Base-by-base conservation (phyloP, 1,140 invertebrate genomes). In the Agrypnia vestita region DNA sequence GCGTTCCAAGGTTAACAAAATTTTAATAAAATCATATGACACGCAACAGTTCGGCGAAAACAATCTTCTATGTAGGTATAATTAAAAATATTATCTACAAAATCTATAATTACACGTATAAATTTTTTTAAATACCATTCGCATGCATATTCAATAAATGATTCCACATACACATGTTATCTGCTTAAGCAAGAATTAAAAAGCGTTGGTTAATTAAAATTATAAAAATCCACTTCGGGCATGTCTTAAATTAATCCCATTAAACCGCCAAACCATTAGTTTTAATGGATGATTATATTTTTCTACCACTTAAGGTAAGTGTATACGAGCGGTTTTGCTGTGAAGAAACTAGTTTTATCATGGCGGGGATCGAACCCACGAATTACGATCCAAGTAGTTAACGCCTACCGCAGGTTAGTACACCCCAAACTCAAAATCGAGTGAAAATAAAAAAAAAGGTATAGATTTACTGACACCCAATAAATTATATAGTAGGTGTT, bases 271-370 rank as follows among this genome's bases (percentile, higher is more conserved):
- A 6, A 13, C 19, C 19, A 64, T 64, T 64, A 64, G 25, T 64
- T 35, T 64, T 64, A 64, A 64, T 64, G 25, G 12, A 64, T 64
- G 19, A 64, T 64, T n/a, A 25, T 64, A 43, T 64, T 64, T 64
- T 64, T 64, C 35, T 44, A 64, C 61, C 25, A 35, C 61, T 12
- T 35, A 35, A 25, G 35, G 35, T 64, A 13, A 64, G 61, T 64
- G n/a, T 51, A 51, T 51, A 15, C 9, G 55, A 25, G 19, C 21
- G 61, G 10, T 64, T 43, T 64, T 25, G 61, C 10, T 12, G 61
- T 13, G 61, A 35, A 13, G 59, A 59, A 64, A 64, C 61, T 64
- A 64, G 61, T 64, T 64, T 64, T 64, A 64, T 64, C 61, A 12
- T 0, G 10, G 3, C 12, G 3, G 25, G 61, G 35, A 64, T 64